Evolutionary conservation across 2,888 invertebrate genomes (phyloP), one percentile per base, ranked within the genome.

Genomic region (Caenorhabditis macrosperma): DNA sequence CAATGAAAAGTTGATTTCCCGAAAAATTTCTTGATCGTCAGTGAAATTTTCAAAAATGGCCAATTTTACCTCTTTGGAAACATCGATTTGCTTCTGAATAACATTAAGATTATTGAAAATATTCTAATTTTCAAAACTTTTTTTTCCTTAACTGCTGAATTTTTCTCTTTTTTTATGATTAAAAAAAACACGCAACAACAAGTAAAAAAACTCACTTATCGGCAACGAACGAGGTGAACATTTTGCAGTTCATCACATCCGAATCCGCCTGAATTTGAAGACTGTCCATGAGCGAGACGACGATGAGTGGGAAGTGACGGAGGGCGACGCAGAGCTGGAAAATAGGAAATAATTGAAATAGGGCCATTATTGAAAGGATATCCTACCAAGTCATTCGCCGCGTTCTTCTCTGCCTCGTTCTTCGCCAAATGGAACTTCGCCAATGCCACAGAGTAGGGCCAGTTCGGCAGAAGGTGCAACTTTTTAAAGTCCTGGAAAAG

Each of bases 401-500:
- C 33, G 59, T 88, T 88, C 10, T 85, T 60, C 12, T 84, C 83
- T 28, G 83, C 82, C 2, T 78, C 84, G 0, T 75, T 75, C 41
- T 84, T 82, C 57, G 92, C 91, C 41, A 63, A 35, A 41, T 82
- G 64, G 30, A 86, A 93, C 90, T 94, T 92, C 2, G 95, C 95
- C 83, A 95, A 91, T 0, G 95, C 94, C 77, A 94, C 92, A 1
- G 95, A 95, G 91, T 94, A 95, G 0, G 94, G 94, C 93, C 95
- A 94, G 91, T 95, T 96, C n/a, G 96, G 96, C 76, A 96, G 91
- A 91, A 95, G 94, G 46, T 94, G 93, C 52, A 95, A 91, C 91
- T 95, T 95, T 85, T 94, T 93, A 59, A 92, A 91, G 12, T 89
- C 87, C 91, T 91, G 83, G 30, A 46, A 52, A 52, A 1, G 12